A percentile compares a stretch with the other conserved stretches of the same genome.
phyloP scores from a whole-genome alignment of 1,140 invertebrate species.

The Drosophila varians region DNA sequence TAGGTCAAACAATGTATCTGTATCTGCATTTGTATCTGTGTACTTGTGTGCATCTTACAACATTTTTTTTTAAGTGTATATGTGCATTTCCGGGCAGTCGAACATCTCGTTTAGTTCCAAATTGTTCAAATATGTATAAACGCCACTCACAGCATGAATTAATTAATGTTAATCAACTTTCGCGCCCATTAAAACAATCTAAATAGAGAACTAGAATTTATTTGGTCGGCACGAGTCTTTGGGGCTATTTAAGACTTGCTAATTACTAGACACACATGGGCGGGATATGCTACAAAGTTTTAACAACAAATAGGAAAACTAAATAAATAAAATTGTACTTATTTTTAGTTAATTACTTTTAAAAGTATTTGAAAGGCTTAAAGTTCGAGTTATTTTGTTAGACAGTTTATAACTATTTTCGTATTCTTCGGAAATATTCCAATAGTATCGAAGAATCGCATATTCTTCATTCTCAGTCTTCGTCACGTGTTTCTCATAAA shows the following conservation, averaged over 20 bases:
- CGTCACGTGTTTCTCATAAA: conserved; percentile 76
- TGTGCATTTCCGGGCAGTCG: conserved; percentile 66
- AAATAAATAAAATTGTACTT: background rate
- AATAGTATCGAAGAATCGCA: too few species aligned
- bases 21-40: conserved; percentile 12
- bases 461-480: conserved; percentile 37
- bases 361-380: background rate
- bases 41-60: too few species aligned
- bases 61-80: conserved; percentile 6
- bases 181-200: conserved; percentile 66
- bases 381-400: too few species aligned
- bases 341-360: background rate
- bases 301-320: background rate
- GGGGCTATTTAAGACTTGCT: background rate
- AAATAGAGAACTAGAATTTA: conserved; percentile 40
- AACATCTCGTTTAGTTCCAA: conserved; percentile 74
- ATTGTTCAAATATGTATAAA: conserved; percentile 72
- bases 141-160: conserved; percentile 68
- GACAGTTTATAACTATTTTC: too few species aligned
- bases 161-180: conserved; percentile 82
- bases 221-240: conserved; percentile 27
- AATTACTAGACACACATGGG: background rate
- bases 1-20: conserved; percentile 68
- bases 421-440: too few species aligned
- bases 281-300: too few species aligned